Evolutionary conservation across 2,113 vertebrate species (phyloP).

Genomic region (Odocoileus hemionus): DNA sequence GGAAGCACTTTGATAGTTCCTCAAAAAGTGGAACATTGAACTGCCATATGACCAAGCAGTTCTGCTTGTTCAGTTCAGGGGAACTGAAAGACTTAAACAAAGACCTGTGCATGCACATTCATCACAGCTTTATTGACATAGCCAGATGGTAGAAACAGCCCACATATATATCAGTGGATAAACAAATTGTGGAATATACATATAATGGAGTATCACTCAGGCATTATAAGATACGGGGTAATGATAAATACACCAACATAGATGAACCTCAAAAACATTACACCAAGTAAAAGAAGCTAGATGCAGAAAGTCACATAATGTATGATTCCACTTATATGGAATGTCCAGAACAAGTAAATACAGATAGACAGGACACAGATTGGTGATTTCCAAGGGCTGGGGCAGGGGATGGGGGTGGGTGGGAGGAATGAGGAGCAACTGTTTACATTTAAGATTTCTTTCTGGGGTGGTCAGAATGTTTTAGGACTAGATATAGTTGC

Average conservation of each 20-base stretch:
- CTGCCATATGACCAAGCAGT: background rate
- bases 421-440: background rate
- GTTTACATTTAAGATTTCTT: background rate
- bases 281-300: background rate
- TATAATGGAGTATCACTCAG: background rate
- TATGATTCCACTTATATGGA: background rate
- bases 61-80: background rate
- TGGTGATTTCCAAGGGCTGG: background rate
- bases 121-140: too few species aligned
- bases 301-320: background rate
- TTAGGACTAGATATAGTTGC: background rate
- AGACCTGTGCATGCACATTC: background rate
- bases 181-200: background rate
- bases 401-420: fast-evolving
- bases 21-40: background rate
- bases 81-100: background rate
- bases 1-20: background rate
- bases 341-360: background rate
- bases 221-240: background rate
- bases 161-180: background rate
- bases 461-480: background rate
- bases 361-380: background rate
- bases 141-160: background rate
- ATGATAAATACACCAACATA: background rate
- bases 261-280: background rate